phyloP scores from a whole-genome alignment of 2,113 vertebrate genomes.

The Phocoena sinus region DNA sequence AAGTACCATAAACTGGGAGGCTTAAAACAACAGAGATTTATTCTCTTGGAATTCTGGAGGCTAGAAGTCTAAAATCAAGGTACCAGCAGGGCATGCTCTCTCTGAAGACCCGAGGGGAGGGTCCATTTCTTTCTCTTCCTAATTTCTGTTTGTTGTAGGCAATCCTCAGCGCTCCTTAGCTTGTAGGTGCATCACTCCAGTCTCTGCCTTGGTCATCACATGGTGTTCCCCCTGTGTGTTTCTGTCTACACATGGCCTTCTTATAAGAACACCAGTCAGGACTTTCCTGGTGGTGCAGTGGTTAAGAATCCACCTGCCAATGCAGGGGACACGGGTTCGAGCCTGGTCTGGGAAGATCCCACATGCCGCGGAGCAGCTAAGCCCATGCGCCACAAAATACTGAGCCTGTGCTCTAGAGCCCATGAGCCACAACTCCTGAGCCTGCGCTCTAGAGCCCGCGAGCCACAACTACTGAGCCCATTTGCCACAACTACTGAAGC shows the following conservation, averaged over 20 bases:
- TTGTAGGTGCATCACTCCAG: fast-evolving
- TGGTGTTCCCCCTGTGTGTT: background rate
- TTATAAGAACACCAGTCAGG: background rate
- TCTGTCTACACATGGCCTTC: background rate
- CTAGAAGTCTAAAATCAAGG: background rate
- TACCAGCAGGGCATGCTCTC: no score
- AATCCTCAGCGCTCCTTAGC: background rate
- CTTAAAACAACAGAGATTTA: background rate
- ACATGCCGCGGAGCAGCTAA: no score
- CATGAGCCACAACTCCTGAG: no score
- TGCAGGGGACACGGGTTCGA: no score
- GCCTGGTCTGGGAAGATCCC: no score
- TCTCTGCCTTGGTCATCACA: fast-evolving
- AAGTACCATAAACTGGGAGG: background rate
- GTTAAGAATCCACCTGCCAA: no score
- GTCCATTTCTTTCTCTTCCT: background rate
- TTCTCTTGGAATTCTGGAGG: background rate
- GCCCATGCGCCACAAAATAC: no score
- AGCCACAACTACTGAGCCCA: no score
- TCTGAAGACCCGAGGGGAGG: background rate
- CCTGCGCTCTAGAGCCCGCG: no score
- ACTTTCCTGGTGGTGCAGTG: no score
- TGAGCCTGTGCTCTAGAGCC: no score
- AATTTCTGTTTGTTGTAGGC: background rate
- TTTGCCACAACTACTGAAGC: no score